Evolutionary conservation across 1,140 invertebrate genomes (phyloP).

Genomic region (Saccostrea glomerata): DNA sequence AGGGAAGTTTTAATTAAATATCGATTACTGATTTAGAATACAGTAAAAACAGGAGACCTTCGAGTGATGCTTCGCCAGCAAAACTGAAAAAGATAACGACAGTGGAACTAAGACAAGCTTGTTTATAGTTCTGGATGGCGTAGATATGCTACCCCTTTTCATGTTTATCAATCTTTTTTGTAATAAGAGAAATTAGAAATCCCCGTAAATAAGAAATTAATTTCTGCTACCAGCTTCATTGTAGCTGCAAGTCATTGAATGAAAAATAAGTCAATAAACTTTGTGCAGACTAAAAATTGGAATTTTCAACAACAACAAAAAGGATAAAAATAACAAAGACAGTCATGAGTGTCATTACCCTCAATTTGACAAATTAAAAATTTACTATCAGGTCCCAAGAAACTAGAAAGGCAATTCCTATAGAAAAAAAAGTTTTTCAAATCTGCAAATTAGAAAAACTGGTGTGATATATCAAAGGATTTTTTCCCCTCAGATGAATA

Average conservation of each 20-base stretch:
- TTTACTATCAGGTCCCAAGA: no score
- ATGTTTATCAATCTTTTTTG: no score
- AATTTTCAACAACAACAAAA: no score
- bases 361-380: no score
- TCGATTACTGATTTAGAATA: slow-evolving; percentile 23
- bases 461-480: no score
- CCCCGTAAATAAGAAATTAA: background rate
- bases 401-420: no score
- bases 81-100: slow-evolving; percentile 25
- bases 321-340: no score
- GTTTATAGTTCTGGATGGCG: background rate
- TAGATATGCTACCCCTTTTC: background rate
- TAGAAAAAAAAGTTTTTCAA: no score
- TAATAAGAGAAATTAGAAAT: background rate
- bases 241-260: background rate
- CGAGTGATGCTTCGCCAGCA: slow-evolving; percentile 12
- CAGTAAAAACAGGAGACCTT: slow-evolving; percentile 11
- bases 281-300: background rate
- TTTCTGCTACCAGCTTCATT: background rate
- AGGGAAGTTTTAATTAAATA: slow-evolving; percentile 34
- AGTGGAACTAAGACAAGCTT: background rate
- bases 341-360: no score
- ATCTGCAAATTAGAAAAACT: no score
- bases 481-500: no score
- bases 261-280: background rate